Percentiles rank a stretch among this genome's conserved stretches.
Evolutionary conservation across 2,888 invertebrate species (phyloP).

Genomic region (Eupithecia exiguata): DNA sequence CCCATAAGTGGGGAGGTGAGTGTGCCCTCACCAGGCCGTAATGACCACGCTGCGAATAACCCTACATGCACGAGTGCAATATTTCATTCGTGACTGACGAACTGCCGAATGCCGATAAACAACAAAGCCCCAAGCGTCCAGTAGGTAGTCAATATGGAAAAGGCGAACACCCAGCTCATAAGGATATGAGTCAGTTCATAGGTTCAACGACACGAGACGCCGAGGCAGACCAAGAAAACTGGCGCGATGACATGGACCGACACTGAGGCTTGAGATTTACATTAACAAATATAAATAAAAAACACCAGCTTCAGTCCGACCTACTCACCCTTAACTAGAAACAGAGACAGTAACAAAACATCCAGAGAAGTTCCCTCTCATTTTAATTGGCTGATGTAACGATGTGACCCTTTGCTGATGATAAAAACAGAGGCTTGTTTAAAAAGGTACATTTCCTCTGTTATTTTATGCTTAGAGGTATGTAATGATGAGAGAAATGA

Average conservation of each 20-base stretch:
- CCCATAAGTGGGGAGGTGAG: not conserved
- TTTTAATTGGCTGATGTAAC: conserved; percentile 36
- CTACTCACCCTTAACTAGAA: not conserved
- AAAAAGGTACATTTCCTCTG: not conserved
- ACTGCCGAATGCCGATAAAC: not conserved
- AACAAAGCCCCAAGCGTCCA: not conserved
- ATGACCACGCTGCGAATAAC: not conserved
- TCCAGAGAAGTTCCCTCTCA: conserved; percentile 9
- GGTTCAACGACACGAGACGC: no score
- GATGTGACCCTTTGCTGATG: conserved; percentile 6
- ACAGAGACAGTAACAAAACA: not conserved
- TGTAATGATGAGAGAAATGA: not conserved
- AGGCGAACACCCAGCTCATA: not conserved
- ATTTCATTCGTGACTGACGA: not conserved
- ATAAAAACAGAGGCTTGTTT: not conserved
- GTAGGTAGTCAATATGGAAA: not conserved
- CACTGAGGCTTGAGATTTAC: no score
- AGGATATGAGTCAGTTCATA: no score
- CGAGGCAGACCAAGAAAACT: no score
- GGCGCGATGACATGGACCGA: no score
- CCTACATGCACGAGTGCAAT: not conserved
- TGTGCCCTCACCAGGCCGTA: not conserved
- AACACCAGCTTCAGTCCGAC: not conserved
- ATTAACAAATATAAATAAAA: no score
- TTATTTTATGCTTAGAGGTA: not conserved